Evolutionary conservation across 2,888 invertebrate genomes (phyloP).

Genomic region (Alitta virens): DNA sequence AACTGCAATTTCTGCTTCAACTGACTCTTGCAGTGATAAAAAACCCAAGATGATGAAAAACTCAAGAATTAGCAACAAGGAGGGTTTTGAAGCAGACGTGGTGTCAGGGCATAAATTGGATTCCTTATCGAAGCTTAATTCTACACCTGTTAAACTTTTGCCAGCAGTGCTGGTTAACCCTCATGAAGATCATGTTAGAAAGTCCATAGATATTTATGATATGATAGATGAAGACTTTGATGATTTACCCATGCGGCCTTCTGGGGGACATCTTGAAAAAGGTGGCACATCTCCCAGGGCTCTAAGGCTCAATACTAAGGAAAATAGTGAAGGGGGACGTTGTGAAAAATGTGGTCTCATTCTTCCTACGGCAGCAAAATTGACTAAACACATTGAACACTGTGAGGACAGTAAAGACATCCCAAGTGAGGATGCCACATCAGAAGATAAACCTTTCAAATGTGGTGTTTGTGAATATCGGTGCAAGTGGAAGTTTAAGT

Average conservation of each 20-base stretch:
- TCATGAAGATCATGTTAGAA: background rate
- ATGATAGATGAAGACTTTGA: background rate
- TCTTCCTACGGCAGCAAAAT: background rate
- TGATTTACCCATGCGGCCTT: background rate
- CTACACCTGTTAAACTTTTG: too few relatives aligned
- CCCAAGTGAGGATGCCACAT: background rate
- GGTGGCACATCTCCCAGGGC: background rate
- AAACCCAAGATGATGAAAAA: background rate
- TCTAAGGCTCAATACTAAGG: background rate
- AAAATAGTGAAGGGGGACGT: background rate
- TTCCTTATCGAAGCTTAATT: too few relatives aligned
- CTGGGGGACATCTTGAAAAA: background rate
- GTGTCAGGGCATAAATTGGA: too few relatives aligned
- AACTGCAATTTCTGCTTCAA: too few relatives aligned
- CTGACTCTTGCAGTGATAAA: background rate
- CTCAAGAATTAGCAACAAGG: background rate
- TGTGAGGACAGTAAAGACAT: background rate
- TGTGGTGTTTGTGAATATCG: constrained; percentile 42
- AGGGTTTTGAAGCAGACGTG: background rate
- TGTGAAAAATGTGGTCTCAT: constrained; percentile 1
- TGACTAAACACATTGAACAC: background rate
- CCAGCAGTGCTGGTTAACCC: too few relatives aligned
- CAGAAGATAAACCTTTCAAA: constrained; percentile 23
- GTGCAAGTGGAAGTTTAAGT: constrained; percentile 45
- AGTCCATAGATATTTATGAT: background rate